Base-by-base conservation (phyloP, 1,140 invertebrate genomes). In the Nebria ingens region DNA sequence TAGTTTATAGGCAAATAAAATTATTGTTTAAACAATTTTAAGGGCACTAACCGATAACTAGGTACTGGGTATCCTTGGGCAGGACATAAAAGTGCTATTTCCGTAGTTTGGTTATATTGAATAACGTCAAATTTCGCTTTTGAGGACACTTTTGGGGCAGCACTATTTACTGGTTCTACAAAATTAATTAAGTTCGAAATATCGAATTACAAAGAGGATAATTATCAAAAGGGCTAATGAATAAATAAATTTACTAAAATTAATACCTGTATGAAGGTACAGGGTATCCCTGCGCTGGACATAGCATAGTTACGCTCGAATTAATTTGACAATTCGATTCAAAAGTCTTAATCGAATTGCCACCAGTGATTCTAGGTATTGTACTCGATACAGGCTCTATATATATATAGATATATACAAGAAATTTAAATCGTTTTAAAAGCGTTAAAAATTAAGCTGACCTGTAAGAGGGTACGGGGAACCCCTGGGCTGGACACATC, bases 311-410 rank as follows among this genome's bases (percentile, higher is more conserved):
- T 53, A 76, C 65, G 58, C 71, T 76, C 59, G 61, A 62, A 64
- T 68, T 71, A 19, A 62, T 59, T 55, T 62, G 60, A 54, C 64
- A 62, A 62, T 75, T 45, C 3, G 40, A 45, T 17, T 17, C 6
- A 17, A 45, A 45, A 17, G 40, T 45, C 15, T 45, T 17, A 11
- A 17, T 45, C 15, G 40, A 45, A 45, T 17, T 45, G 9, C 40
- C 40, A 45, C 40, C 40, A 9, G 84, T 84, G 67, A 91, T 79
- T 71, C 85, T 86, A 21, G 87, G 87, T 40, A 81, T 77, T 56
- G 86, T 85, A 62, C 81, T 81, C 67, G 83, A 82, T 60, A 89
- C 78, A 19, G 87, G 87, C 63, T 90, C 87, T 89, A 72, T 20
- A 53, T 65, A 54, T 52, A 59, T 40, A 40, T 2, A 25, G 42